Evolutionary conservation across 2,797 vertebrate genomes (phyloP), one percentile per base, ranked within the genome.

Genomic region (Sciaenops ocellatus): DNA sequence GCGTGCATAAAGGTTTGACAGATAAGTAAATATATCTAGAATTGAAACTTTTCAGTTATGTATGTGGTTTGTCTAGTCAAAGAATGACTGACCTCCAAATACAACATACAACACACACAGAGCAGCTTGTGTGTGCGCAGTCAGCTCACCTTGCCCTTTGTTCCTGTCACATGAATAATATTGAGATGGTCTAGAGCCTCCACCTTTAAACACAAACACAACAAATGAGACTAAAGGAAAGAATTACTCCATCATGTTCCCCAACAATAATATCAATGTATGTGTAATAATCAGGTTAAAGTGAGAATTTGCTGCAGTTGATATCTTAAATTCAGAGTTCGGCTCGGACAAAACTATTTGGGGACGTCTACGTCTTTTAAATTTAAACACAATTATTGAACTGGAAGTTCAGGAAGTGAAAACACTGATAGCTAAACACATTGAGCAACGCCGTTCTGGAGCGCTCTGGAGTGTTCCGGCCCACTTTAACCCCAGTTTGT

Each of bases 101-200:
- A 20, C 7, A 60, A 54, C 41, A 47, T 10, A 56, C 20, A 42
- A 73, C 22, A 62, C 5, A 54, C 26, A 34, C 34, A 9, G 1
- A 20, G 57, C 28, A 48, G 28, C 22, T 22, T 34, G 13, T 72
- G 26, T n/a, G 30, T 18, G 1, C 1, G 1, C 1, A 9, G 26
- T 66, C 30, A 30, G 26, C 85, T 96, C 81, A 98, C 98, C 97
- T 99, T 99, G 90, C 98, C 98, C 93, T 99, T 99, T 44, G 98
- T 99, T 83, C 98, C 98, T 0, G 98, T 99, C 76, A 99, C 96
- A 17, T 99, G 98, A 85, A 99, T 98, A 71, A 99, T 96, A 83
- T 98, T 97, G 41, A 99, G 94, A 75, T 75, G 93, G 87, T 99
- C 96, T 16, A 99, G 94, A 70, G 97, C 95, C 42, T 97, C 95